Percentiles rank a stretch among this genome's conserved stretches.
These are phyloP conservation scores for Drosophila ezoana DNA, from an alignment of 2,888 invertebrate species.

Conservation along the genomic window DNA sequence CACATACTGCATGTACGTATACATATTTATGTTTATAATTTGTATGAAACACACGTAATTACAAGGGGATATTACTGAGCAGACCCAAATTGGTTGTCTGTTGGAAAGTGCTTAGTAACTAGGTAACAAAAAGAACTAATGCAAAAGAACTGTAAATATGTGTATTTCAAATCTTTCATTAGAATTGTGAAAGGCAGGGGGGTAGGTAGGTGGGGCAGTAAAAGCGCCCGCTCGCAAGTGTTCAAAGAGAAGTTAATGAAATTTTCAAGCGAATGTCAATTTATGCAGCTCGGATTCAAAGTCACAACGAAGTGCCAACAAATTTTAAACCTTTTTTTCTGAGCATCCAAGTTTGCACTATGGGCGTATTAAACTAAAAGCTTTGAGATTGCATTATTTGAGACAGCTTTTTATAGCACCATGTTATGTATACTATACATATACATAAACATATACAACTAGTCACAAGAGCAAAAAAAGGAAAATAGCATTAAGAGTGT, in stretches of 20 bases:
- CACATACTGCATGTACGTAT: conserved; percentile 13
- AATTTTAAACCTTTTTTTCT: not conserved
- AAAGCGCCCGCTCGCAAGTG: not conserved
- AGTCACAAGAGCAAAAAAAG: conserved; percentile 1
- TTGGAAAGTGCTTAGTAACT: conserved; percentile 7
- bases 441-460: not conserved
- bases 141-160: conserved; percentile 6
- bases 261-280: not conserved
- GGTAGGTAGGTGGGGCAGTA: too few relatives aligned
- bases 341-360: conserved; percentile 5
- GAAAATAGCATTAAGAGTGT: not conserved
- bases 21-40: conserved; percentile 28
- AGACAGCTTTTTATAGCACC: not conserved
- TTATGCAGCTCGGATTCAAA: conserved; percentile 1
- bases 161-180: not conserved
- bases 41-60: conserved; percentile 65
- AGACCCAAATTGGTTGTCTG: conserved; percentile 1
- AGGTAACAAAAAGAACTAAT: not conserved
- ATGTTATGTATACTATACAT: not conserved
- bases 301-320: not conserved
- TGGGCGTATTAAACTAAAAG: conserved; percentile 4
- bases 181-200: not conserved
- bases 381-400: conserved; percentile 3
- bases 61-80: conserved; percentile 17
- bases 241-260: conserved; percentile 1